phyloP scores from a whole-genome alignment of 2,797 vertebrate species.

The Salarias fasciatus region DNA sequence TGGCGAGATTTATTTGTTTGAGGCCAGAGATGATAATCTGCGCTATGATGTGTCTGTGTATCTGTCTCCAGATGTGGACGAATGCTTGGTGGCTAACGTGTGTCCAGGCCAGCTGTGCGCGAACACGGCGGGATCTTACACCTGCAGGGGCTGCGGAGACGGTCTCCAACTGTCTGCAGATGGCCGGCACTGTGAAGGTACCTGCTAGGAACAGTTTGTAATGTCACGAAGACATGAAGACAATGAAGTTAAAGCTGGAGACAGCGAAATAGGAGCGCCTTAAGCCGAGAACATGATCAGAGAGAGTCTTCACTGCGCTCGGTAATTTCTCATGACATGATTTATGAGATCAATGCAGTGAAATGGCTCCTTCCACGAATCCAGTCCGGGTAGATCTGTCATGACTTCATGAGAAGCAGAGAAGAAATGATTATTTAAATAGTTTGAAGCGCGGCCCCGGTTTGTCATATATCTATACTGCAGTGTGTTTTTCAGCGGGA shows the following conservation, averaged over 20 bases:
- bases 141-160: slow-evolving; percentile 67
- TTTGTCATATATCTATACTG: slow-evolving; percentile 62
- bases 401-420: slow-evolving; percentile 79
- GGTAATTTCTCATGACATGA: slow-evolving; percentile 69
- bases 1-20: slow-evolving; percentile 60
- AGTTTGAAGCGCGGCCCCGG: slow-evolving; percentile 56
- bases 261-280: slow-evolving; percentile 17
- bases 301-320: slow-evolving; percentile 48
- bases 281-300: slow-evolving; percentile 2
- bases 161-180: slow-evolving; percentile 67
- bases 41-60: slow-evolving; percentile 53
- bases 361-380: slow-evolving; percentile 61
- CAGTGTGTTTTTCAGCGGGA: slow-evolving; percentile 65
- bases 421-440: slow-evolving; percentile 65
- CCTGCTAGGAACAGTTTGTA: too few relatives aligned
- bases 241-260: too few relatives aligned
- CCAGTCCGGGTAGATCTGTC: slow-evolving; percentile 63
- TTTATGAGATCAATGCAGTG: slow-evolving; percentile 70
- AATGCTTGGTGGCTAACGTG: slow-evolving; percentile 67
- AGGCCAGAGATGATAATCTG: slow-evolving; percentile 66
- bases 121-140: slow-evolving; percentile 74
- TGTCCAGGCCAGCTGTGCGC: slow-evolving; percentile 76
- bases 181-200: slow-evolving; percentile 68
- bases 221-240: too few relatives aligned
- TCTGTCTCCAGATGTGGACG: slow-evolving; percentile 80